phyloP scores from a whole-genome alignment of 2,888 invertebrate species.

The Megastigmus dorsalis region DNA sequence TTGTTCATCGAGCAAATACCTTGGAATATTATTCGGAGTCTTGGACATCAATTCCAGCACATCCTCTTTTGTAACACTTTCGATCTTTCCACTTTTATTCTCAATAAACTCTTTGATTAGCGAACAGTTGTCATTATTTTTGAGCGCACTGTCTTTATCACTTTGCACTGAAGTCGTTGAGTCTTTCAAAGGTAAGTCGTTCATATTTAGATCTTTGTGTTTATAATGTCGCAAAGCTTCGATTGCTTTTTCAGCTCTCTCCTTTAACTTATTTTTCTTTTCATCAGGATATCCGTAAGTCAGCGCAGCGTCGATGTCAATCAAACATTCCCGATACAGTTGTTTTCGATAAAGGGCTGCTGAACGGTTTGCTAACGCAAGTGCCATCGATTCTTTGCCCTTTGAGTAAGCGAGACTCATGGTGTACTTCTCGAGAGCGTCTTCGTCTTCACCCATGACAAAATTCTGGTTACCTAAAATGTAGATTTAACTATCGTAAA shows the following conservation, averaged over 20 bases:
- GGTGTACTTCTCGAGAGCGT: conserved; percentile 71
- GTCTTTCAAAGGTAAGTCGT: conserved; percentile 43
- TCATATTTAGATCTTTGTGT: conserved; percentile 50
- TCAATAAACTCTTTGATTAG: conserved; percentile 33
- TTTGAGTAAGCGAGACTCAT: conserved; percentile 70
- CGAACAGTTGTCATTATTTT: neutral
- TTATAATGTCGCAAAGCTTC: conserved; percentile 19
- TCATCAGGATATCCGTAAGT: conserved; percentile 67
- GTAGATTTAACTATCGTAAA: too few relatives aligned
- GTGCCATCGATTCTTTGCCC: conserved; percentile 65
- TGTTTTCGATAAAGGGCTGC: conserved; percentile 70
- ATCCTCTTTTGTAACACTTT: neutral
- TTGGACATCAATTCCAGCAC: conserved; percentile 15
- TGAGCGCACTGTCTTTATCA: neutral
- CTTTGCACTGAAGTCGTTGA: neutral
- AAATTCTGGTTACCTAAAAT: conserved; percentile 69
- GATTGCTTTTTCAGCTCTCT: conserved; percentile 68
- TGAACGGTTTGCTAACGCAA: conserved; percentile 72
- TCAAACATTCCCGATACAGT: conserved; percentile 69
- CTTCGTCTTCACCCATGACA: conserved; percentile 68
- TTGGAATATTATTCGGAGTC: neutral
- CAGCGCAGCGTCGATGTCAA: conserved; percentile 69
- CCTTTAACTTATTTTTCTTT: conserved; percentile 67
- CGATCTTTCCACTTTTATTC: neutral
- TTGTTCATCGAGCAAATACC: conserved; percentile 30